Base-by-base conservation (phyloP, 2,888 invertebrate species). In the Theretra japonica region DNA sequence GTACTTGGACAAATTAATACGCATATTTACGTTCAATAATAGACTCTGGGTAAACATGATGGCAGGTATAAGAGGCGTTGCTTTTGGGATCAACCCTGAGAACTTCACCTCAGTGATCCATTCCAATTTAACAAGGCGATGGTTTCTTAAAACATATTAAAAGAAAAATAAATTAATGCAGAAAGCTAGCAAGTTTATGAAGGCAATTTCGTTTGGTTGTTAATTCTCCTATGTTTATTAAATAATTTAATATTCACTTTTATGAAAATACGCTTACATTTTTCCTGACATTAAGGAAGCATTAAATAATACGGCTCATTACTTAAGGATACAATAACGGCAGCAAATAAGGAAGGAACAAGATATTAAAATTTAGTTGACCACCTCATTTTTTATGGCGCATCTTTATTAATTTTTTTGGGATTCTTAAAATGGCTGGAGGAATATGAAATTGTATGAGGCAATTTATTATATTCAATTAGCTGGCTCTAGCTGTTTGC, bases 251-350 rank as follows among this genome's bases (percentile, higher is more conserved):
- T 41, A 15, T 53, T 53, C 41, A 50, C 23, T 69, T 28, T 19
- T 5, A 28, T n/a, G 70, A 72, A 68, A 50, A 60, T 72, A 68
- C 58, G 48, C 50, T 59, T 50, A 21, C 19, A 72, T 72, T 72
- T 72, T 69, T 58, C 53, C 23, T 28, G 19, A 59, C 33, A 60
- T 69, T 72, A 69, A 21, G 59, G 59, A 50, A 60, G 23, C 69
- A 59, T 72, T 60, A 68, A 60, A 69, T 72, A 72, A 69, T 53
- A 33, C 50, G 59, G 28, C 69, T 72, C 69, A 72, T 69, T 69
- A 69, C 53, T 59, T 59, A 68, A 69, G 72, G 72, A 68, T 23
- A 72, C 53, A 69, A 72, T 69, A 72, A 58, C 59, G 68, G 28
- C 59, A 60, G 50, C 60, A 68, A 68, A 69, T 60, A 71, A 71